Evolutionary conservation across 2,888 invertebrate genomes (phyloP), one percentile per base, ranked within the genome.

Genomic region (Drosophila dives): DNA sequence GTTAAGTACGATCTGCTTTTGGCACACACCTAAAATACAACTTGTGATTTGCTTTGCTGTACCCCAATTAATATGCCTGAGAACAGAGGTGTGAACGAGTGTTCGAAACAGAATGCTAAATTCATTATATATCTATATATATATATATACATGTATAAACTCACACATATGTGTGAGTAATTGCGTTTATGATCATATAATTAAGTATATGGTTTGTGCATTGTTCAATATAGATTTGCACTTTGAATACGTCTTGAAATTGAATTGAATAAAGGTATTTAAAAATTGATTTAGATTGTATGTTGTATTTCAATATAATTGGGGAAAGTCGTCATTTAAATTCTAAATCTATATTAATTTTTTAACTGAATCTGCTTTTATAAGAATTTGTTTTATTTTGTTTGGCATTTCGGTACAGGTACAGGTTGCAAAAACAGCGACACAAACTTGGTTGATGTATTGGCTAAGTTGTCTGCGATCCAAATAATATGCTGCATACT

Each of bases 21-120:
- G 72, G 55, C 63, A 67, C 59, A 81, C 34, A 36, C 54, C 70
- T 79, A 79, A 54, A 75, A 73, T 64, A 80, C 69, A 74, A 71
- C 79, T 84, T 87, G 90, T 90, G 86, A 90, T 89, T 45, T 90
- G 83, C 81, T 87, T 82, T 83, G 85, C 80, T 73, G 63, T 62
- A 65, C 69, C 68, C 72, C 64, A 32, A 32, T 15, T 32, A 32
- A 40, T 12, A 50, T 54, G 59, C 53, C 67, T 70, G 69, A 68
- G 75, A 62, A 64, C 56, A 76, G 48, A 45, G 15, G 45, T 7
- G 63, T 56, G 64, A 68, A 48, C 40, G 75, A 56, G 67, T 62
- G 64, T 71, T 80, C 60, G 64, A 68, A 62, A 55, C n/a, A 61
- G 49, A 56, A 60, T 66, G 45, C 63, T 54, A n/a, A 63, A 48